Percentiles rank a stretch among this genome's conserved stretches.
Evolutionary conservation across 1,140 invertebrate genomes (phyloP).

Genomic region (Rhagoletis zephyria): DNA sequence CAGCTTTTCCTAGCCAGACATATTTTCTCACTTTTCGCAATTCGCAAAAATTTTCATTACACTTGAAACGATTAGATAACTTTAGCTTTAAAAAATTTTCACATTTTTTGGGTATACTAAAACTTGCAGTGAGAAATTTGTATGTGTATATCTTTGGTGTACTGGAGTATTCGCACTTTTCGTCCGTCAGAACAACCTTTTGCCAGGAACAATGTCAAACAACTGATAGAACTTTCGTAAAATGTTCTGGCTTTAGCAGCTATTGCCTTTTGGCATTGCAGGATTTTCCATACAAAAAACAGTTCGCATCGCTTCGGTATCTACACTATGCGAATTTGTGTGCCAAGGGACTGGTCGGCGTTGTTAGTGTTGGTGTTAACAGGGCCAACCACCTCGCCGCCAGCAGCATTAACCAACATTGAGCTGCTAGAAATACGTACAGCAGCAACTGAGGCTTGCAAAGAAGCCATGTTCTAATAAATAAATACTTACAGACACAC

Average conservation of each 20-base stretch:
- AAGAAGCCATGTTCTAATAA: not conserved
- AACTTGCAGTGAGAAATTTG: slow-evolving; percentile 49
- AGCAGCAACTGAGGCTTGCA: not conserved
- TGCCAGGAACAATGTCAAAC: slow-evolving; percentile 72
- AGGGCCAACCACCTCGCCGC: slow-evolving; percentile 33
- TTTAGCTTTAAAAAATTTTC: slow-evolving; percentile 41
- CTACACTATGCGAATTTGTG: not conserved
- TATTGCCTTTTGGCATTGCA: slow-evolving; percentile 46
- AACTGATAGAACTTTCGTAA: slow-evolving; percentile 62
- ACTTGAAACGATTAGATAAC: slow-evolving; percentile 35
- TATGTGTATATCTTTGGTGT: not conserved
- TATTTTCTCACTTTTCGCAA: not conserved
- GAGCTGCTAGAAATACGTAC: not conserved
- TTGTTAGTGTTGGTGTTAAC: slow-evolving; percentile 32
- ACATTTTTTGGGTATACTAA: slow-evolving; percentile 51
- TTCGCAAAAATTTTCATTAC: slow-evolving; percentile 6
- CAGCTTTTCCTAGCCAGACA: not conserved
- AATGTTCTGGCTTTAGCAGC: slow-evolving; percentile 27
- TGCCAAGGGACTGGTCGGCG: not conserved
- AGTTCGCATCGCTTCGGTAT: slow-evolving; percentile 23
- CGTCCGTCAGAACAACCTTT: slow-evolving; percentile 67
- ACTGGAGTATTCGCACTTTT: slow-evolving; percentile 4
- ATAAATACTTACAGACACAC: not conserved
- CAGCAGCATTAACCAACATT: not conserved
- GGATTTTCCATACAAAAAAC: not conserved